These are phyloP conservation scores for Chamaetylas fuelleborni DNA, from an alignment of 2,113 vertebrate species.

Conservation along the genomic window DNA sequence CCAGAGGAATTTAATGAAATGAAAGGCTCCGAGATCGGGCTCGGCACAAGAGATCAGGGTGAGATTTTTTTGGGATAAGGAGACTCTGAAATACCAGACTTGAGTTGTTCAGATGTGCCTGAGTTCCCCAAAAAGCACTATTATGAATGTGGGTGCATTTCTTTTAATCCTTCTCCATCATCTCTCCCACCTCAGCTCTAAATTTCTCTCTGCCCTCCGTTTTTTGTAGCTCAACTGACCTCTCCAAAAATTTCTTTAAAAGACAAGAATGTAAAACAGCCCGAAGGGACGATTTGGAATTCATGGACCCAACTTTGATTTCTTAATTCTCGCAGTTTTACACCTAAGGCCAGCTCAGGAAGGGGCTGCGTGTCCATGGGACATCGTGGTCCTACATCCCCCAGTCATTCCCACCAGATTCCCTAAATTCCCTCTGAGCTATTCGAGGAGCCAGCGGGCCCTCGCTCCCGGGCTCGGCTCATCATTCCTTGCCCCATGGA, in stretches of 20 bases:
- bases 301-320: not conserved
- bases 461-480: rapidly evolving
- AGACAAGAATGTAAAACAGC: rapidly evolving
- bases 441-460: not conserved
- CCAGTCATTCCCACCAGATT: rapidly evolving
- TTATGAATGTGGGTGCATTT: not conserved
- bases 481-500: rapidly evolving
- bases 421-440: not conserved
- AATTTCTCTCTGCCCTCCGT: not conserved
- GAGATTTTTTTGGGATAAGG: not conserved
- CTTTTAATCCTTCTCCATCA: not conserved
- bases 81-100: not conserved
- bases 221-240: not conserved
- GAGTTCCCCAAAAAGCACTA: rapidly evolving
- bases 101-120: rapidly evolving
- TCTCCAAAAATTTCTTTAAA: not conserved
- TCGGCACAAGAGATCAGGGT: not conserved
- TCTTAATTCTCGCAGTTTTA: not conserved
- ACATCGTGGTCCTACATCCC: not conserved
- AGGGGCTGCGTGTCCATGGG: rapidly evolving
- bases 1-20: not conserved
- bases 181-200: not conserved
- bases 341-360: not conserved
- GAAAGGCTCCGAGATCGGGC: rapidly evolving
- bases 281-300: not conserved